Evolutionary conservation across 2,113 vertebrate species (phyloP).

Genomic region (Ptilorrhoa leucosticta): DNA sequence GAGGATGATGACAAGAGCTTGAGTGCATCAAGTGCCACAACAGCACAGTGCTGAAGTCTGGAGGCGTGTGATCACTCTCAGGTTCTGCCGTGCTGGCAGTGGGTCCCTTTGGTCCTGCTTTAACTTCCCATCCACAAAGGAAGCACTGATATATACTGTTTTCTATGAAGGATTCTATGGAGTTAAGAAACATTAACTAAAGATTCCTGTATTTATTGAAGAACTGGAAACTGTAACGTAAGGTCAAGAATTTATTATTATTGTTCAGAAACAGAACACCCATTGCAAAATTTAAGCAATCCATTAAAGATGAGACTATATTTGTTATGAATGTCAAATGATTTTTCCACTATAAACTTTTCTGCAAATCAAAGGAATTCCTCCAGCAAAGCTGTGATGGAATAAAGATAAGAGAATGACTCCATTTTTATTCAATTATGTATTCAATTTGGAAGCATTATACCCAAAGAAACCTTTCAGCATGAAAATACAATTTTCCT

Average conservation of each 20-base stretch:
- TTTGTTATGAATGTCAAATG: neutral
- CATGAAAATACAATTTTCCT: neutral
- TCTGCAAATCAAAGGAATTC: slow-evolving; percentile 11
- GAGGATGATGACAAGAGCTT: neutral
- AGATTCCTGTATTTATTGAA: neutral
- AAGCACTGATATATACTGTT: neutral
- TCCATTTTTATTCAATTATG: neutral
- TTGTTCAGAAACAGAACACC: neutral
- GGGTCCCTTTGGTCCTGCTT: accelerated
- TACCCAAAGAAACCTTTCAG: neutral
- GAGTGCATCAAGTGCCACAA: neutral
- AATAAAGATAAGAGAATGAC: neutral
- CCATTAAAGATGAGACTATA: neutral
- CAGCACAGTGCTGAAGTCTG: neutral
- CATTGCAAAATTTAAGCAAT: slow-evolving; percentile 20
- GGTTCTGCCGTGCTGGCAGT: accelerated
- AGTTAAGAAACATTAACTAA: neutral
- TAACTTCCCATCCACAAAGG: neutral
- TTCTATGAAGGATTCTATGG: neutral
- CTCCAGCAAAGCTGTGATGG: neutral
- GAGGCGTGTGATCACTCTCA: neutral
- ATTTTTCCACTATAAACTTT: slow-evolving; percentile 30
- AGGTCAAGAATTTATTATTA: neutral
- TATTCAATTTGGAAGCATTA: neutral
- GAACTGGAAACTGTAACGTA: neutral